Evolutionary conservation across 2,888 invertebrate genomes (phyloP).

Genomic region (Nomada ruficornis): DNA sequence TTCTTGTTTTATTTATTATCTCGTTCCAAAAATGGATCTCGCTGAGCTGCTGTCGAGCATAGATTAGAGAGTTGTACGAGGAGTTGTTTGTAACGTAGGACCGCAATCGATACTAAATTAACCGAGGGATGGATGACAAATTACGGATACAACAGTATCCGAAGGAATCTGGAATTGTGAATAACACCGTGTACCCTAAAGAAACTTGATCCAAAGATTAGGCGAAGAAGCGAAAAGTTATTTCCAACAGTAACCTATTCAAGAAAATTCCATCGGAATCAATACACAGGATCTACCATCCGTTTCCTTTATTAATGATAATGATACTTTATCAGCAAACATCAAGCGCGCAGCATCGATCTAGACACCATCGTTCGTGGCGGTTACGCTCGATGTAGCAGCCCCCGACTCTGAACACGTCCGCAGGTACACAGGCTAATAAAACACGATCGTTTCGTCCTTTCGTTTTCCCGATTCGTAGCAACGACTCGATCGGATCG

Average conservation of each 20-base stretch:
- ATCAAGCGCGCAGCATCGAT: not conserved
- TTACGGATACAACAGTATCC: too few relatives aligned
- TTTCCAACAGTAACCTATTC: not conserved
- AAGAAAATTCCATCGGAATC: not conserved
- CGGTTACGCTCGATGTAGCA: constrained; percentile 28
- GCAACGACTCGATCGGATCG: constrained; percentile 55
- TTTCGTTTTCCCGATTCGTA: constrained; percentile 69
- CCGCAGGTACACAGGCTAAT: constrained; percentile 44
- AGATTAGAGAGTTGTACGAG: too few relatives aligned
- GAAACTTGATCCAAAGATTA: not conserved
- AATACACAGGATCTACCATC: not conserved
- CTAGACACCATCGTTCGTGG: constrained; percentile 35
- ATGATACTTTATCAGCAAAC: constrained; percentile 21
- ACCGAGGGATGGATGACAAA: too few relatives aligned
- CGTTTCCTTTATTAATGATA: constrained; percentile 17
- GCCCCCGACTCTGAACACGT: constrained; percentile 17
- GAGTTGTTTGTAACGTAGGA: too few relatives aligned
- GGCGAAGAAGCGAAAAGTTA: not conserved
- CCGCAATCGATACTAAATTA: too few relatives aligned
- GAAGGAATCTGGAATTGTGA: too few relatives aligned
- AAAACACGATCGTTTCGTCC: constrained; percentile 62
- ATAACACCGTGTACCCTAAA: not conserved
- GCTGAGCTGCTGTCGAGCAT: too few relatives aligned
- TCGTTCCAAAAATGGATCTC: too few relatives aligned
- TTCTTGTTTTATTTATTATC: not conserved